phyloP scores from a whole-genome alignment of 2,797 vertebrate genomes.

The Clamator glandarius region DNA sequence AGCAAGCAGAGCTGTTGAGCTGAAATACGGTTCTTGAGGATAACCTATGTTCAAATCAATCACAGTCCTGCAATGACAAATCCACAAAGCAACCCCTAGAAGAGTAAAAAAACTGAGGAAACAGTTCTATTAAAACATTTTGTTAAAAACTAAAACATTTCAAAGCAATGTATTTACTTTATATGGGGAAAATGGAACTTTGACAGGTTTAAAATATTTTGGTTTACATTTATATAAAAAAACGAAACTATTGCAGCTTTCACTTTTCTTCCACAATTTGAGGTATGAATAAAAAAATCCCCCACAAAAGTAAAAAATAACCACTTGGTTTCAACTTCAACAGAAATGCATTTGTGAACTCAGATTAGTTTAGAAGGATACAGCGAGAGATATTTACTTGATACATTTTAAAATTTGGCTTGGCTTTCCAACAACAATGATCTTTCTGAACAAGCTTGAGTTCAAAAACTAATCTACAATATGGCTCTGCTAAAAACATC shows the following conservation, averaged over 20 bases:
- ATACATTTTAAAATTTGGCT: background rate
- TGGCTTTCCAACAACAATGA: background rate
- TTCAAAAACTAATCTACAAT: background rate
- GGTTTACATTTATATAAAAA: background rate
- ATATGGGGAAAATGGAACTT: background rate
- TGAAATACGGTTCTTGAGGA: background rate
- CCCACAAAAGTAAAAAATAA: background rate
- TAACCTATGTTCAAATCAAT: background rate
- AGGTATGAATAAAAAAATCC: background rate
- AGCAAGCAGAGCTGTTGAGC: background rate
- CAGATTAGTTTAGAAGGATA: background rate
- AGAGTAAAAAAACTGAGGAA: background rate
- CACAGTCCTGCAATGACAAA: background rate
- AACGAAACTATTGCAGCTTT: background rate
- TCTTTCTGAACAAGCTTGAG: background rate
- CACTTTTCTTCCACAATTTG: background rate
- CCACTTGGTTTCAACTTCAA: background rate
- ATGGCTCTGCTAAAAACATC: background rate
- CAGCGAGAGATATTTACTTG: background rate
- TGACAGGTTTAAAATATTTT: background rate
- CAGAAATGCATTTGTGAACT: background rate
- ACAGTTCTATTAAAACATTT: background rate
- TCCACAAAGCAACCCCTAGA: background rate
- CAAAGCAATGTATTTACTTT: background rate
- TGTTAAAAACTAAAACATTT: background rate